Evolutionary conservation across 2,797 vertebrate species (phyloP), one percentile per base, ranked within the genome.

Genomic region (Semotilus atromaculatus): DNA sequence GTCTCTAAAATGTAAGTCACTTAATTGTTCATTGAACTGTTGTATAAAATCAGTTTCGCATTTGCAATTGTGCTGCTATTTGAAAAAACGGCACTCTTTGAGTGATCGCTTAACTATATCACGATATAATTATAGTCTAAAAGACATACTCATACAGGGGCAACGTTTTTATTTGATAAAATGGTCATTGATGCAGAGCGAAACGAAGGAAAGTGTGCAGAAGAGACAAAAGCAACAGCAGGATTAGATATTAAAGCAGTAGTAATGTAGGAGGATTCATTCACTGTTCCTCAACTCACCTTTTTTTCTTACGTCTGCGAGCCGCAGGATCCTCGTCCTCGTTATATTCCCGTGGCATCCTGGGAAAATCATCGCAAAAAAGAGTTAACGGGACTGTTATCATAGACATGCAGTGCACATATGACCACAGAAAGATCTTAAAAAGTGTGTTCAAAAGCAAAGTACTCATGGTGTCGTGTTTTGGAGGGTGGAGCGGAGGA

Each of bases 271-370:
- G n/a, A 26, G 7, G 7, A 48, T 34, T 36, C 7, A 38, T 10
- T 34, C 45, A 26, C 21, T 13, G 34, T 13, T 58, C 67, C 14
- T 64, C 3, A 3, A 81, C 62, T 64, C 78, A 98, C 98, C 98
- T 99, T 91, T 99, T 99, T 89, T 99, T 99, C 91, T 99, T 99
- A 85, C 97, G 96, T 86, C 98, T 95, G 67, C 97, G 95, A n/a
- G 98, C 98, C 51, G 98, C 98, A 67, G 98, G 98, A 89, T 99
- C 98, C 93, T 99, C 98, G 89, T 99, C 98, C 90, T 99, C 98
- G 0, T 99, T 99, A 91, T 99, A 99, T 90, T 99, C 98, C 88
- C 97, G 94, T n/a, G 98, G 98, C 98, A 99, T 99, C 89, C 98
- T 99, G 91, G 31, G 90, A 67, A 88, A 89, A 77, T 53, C 4